Percentiles rank a stretch among this genome's conserved stretches.
Conservation (phyloP, 1,140 invertebrate species). For the Meloidogyne exigua region DNA sequence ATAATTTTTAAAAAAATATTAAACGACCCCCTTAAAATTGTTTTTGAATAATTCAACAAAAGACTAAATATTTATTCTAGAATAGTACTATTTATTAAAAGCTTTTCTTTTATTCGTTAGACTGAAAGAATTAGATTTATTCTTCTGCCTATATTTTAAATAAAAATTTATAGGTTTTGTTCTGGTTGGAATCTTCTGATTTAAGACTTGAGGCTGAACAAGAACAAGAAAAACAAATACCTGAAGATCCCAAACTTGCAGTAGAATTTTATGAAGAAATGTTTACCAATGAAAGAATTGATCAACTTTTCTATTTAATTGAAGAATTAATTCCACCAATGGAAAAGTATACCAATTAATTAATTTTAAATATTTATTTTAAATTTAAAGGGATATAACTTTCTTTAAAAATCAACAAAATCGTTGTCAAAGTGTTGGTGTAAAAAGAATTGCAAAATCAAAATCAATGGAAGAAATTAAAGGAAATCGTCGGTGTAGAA, state of each 20-base stretch:
- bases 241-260: conserved; percentile 18
- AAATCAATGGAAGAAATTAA: background rate
- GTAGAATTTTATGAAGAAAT: conserved; percentile 24
- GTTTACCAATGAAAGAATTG: conserved; percentile 24
- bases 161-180: conserved; percentile 20
- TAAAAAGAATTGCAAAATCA: background rate
- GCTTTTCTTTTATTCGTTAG: too few species aligned
- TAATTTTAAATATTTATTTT: background rate
- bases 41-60: too few species aligned
- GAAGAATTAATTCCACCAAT: conserved; percentile 23
- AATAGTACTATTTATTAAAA: too few species aligned
- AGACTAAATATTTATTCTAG: too few species aligned
- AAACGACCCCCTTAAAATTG: too few species aligned
- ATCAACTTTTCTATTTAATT: conserved; percentile 12
- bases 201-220: conserved; percentile 16
- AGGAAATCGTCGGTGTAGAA: too few species aligned
- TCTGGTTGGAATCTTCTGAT: conserved; percentile 28
- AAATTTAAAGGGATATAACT: background rate
- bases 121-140: too few species aligned
- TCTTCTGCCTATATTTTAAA: too few species aligned
- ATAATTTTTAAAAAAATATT: too few species aligned
- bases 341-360: background rate
- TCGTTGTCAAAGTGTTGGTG: background rate
- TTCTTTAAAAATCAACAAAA: background rate
- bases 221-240: conserved; percentile 19